These are phyloP conservation scores for Lottia gigantea DNA, from an alignment of 2,888 invertebrate species.

Conservation along the genomic window DNA sequence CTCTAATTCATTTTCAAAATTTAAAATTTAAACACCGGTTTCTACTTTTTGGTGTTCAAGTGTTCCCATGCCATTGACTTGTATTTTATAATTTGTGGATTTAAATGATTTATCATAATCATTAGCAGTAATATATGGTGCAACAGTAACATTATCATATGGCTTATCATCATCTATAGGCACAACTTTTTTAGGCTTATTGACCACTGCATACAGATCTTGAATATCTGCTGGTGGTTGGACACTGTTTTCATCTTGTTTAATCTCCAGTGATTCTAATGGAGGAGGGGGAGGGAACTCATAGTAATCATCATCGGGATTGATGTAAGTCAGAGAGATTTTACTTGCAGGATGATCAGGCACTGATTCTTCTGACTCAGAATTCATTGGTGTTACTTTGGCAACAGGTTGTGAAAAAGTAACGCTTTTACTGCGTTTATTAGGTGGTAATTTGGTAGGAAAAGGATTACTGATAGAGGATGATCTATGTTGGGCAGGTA, in stretches of 20 bases:
- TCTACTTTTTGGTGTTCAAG: background rate
- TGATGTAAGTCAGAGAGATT: conserved; percentile 10
- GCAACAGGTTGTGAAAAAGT: conserved; percentile 58
- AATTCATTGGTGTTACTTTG: conserved; percentile 58
- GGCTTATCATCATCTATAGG: background rate
- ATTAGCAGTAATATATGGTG: background rate
- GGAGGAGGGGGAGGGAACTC: conserved; percentile 7
- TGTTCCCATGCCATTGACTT: background rate
- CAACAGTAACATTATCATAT: conserved; percentile 5
- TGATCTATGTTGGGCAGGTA: conserved; percentile 26
- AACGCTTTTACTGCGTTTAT: conserved; percentile 47
- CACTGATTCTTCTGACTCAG: conserved; percentile 54
- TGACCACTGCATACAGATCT: conserved; percentile 4
- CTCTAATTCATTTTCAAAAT: background rate
- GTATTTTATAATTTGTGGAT: background rate
- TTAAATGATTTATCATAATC: background rate
- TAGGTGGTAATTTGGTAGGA: conserved; percentile 30
- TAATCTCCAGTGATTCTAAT: background rate
- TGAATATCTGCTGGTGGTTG: background rate
- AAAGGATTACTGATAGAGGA: conserved; percentile 25
- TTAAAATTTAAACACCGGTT: background rate
- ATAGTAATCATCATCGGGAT: conserved; percentile 28
- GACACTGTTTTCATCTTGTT: background rate
- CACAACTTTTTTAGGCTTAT: conserved; percentile 1
- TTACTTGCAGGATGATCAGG: conserved; percentile 31